Base-by-base conservation (phyloP, 2,888 invertebrate species). In the Lissocephala sabroskyi region DNA sequence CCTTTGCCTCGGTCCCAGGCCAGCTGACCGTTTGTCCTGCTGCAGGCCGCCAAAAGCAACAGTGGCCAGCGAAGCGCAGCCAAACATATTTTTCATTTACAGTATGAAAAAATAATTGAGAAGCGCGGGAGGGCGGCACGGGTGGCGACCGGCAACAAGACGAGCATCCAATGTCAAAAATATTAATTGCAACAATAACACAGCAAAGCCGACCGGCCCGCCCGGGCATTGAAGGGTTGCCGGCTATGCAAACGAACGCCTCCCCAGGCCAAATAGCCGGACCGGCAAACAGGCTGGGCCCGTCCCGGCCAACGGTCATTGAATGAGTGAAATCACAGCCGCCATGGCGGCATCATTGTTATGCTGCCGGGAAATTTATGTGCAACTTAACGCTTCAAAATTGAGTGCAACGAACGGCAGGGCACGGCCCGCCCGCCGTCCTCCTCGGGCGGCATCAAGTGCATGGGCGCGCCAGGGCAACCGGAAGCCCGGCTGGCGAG, bases 311-410 rank as follows among this genome's bases (percentile, higher is more conserved):
- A 35, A 3, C 35, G 35, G 13, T 35, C 35, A 35, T 35, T 35
- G 17, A 35, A 35, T 35, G 35, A 35, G 16, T 35, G 35, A 43
- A 55, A 56, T 55, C 59, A 45, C 49, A 39, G 26, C n/a, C 19
- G 37, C 35, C 35, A 17, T 2, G n/a, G 16, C 35, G 9, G 42
- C 42, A 32, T 42, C 48, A 59, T 59, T 68, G 52, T 65, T 62
- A 49, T 49, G 40, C 17, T 3, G 7, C 35, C 16, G 16, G 35
- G 1, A 74, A 71, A 71, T 71, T 77, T 77, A 71, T 71, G 71
- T 77, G 67, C 75, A 71, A 71, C 78, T 77, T 71, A 71, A 77
- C 75, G 78, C 75, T 71, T 66, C 59, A 71, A 71, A 77, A 77
- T 74, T 64, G 75, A 71, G 71, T 73, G 71, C 71, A 73, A 73